These are phyloP conservation scores for Cheilosia impressa DNA, from an alignment of 2,888 invertebrate genomes.

Conservation along the genomic window DNA sequence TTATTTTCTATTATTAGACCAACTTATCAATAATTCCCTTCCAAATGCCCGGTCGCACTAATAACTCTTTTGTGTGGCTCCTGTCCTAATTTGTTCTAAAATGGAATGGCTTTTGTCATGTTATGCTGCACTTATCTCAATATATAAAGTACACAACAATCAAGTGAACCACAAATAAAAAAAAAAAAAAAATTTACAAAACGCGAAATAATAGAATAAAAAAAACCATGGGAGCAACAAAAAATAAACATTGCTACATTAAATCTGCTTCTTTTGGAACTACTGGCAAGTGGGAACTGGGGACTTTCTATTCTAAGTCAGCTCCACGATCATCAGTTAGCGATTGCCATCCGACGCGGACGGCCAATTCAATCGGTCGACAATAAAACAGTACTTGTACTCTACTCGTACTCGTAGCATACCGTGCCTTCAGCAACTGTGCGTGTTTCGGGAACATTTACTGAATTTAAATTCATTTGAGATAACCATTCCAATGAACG, in stretches of 20 bases:
- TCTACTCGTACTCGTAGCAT: background rate
- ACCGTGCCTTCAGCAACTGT: conserved; percentile 9
- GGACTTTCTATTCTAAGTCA: conserved; percentile 64
- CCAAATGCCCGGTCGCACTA: conserved; percentile 22
- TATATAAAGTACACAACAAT: conserved; percentile 11
- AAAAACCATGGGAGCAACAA: conserved; percentile 27
- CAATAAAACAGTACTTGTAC: background rate
- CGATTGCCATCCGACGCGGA: conserved; percentile 52
- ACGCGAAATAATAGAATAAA: conserved; percentile 29
- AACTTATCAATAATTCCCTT: conserved; percentile 50
- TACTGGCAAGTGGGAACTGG: conserved; percentile 20
- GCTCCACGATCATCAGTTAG: conserved; percentile 57
- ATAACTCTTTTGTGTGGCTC: conserved; percentile 46
- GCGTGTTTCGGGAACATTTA: conserved; percentile 25
- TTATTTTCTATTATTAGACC: conserved; percentile 58
- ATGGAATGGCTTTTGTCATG: conserved; percentile 18
- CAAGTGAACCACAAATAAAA: background rate
- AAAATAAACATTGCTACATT: conserved; percentile 19
- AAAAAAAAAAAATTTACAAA: conserved; percentile 1
- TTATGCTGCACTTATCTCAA: conserved; percentile 44
- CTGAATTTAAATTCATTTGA: conserved; percentile 46
- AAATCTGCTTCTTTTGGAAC: conserved; percentile 45
- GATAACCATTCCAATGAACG: conserved; percentile 13
- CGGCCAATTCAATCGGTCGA: conserved; percentile 40
- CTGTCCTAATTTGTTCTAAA: conserved; percentile 17